Evolutionary conservation across 2,888 invertebrate genomes (phyloP), one percentile per base, ranked within the genome.

Genomic region (Dolichomitus sp.): DNA sequence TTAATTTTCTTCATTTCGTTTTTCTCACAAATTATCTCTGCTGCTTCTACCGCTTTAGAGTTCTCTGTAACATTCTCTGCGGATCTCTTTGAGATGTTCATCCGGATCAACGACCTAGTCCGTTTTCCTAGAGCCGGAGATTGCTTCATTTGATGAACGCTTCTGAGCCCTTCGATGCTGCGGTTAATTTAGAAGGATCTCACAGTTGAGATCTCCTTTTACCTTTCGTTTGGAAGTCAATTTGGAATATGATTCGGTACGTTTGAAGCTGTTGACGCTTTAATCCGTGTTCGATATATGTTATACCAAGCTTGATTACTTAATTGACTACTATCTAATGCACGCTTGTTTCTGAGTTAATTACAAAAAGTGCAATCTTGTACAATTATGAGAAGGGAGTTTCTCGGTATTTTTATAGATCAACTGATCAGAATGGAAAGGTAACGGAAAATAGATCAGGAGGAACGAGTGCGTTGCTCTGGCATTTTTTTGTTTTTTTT

Each of bases 361-460:
- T 30, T 14, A 57, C 14, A 30, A 57, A 57, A 30, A 27, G 7
- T 52, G 23, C 52, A 52, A 23, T 23, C 12, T 52, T 52, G 4
- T 23, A 11, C 30, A 66, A 66, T 45, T 48, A 48, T 17, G n/a
- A n/a, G 14, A 30, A 57, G 1, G 30, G n/a, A 45, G n/a, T 45
- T 42, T n/a, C 14, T 30, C 45, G 65, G 23, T 66, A 66, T 48
- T 66, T 50, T 52, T 52, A 52, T 37, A 68, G 68, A 52, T 37
- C 50, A 19, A 52, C 30, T 12, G n/a, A 68, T 52, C 50, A 14
- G 66, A 48, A 68, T 68, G 23, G 12, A 37, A 54, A 54, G 40
- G 23, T 19, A 69, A 69, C 40, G 54, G 54, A n/a, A 54, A 69
- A 54, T 69, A 40, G 69, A 54, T 69, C 69, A 19, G 33, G 52